Base-by-base conservation (phyloP, 2,888 invertebrate species). In the Philhelius pedissequus region DNA sequence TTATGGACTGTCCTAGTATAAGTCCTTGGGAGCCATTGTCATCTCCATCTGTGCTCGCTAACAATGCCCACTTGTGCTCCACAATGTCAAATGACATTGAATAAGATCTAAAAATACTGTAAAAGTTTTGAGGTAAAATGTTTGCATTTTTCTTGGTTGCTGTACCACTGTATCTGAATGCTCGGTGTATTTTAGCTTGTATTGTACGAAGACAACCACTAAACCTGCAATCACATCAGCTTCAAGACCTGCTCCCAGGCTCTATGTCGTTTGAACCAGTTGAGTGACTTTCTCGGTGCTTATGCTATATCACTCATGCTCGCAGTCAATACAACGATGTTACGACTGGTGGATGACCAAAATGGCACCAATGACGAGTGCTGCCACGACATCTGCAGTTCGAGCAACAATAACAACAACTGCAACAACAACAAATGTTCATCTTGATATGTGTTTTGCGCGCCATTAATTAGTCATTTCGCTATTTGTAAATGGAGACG, bases 381-480 rank as follows among this genome's bases (percentile, higher is more conserved):
- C 58, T 62, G 69, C 74, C 56, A 84, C 75, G 71, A 68, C 84
- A 84, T 79, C 84, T 60, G 83, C 79, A 79, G 45, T 69, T 50
- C 52, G 3, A 62, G 13, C 30, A 38, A 22, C 22, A 13, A 45
- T 27, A 74, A 27, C 74, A 84, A 76, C 79, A 50, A 45, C 35
- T 66, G 30, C 83, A 70, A 56, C 78, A 83, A 75, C 79, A 84
- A 80, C 80, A 84, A 84, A 86, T 86, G 86, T 87, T 87, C 86
- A 87, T 87, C 87, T 87, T 87, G 87, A 87, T 87, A 88, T 88
- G 87, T 88, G 87, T 88, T 88, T 87, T 87, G 87, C 87, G 87
- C 87, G 87, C 87, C 87, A 88, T 88, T 88, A 88, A 88, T 88
- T 88, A 88, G 87, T 88, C 87, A 88, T 88, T 88, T 87, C 75